These are phyloP conservation scores for Trypoxylon attenuatum DNA, from an alignment of 2,888 invertebrate species.

Conservation along the genomic window DNA sequence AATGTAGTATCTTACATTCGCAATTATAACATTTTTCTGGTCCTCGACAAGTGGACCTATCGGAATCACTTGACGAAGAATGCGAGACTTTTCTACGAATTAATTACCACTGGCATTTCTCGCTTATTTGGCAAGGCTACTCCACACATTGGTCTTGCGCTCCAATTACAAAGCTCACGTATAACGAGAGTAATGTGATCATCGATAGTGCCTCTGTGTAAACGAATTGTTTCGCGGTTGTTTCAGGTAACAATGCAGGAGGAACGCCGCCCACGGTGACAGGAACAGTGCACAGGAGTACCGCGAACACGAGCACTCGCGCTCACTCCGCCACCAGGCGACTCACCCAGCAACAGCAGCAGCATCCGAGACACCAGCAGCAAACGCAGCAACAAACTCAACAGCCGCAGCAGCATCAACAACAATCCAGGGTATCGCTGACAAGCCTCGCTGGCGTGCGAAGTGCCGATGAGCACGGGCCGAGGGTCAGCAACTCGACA, in stretches of 20 bases:
- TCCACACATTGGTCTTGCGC: no score
- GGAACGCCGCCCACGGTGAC: slow-evolving; percentile 65
- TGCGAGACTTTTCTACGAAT: no score
- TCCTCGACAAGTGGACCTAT: no score
- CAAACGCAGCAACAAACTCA: slow-evolving; percentile 59
- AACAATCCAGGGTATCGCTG: slow-evolving; percentile 42
- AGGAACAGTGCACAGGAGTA: slow-evolving; percentile 56
- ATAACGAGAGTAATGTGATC: no score
- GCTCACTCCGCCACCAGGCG: slow-evolving; percentile 72
- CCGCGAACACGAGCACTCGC: slow-evolving; percentile 76
- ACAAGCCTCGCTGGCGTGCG: slow-evolving; percentile 74
- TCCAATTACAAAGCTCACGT: no score
- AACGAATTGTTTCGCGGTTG: no score
- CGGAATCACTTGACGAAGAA: no score
- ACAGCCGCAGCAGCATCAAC: slow-evolving; percentile 57
- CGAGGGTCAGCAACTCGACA: slow-evolving; percentile 73
- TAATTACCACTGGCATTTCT: no score
- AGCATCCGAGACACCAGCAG: slow-evolving; percentile 69
- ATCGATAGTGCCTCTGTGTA: no score
- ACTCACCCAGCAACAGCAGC: slow-evolving; percentile 72
- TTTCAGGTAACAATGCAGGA: slow-evolving; percentile 61
- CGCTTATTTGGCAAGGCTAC: no score
- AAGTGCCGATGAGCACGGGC: slow-evolving; percentile 76
- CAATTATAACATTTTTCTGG: no score
- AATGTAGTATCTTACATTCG: no score